Evolutionary conservation across 2,888 invertebrate genomes (phyloP).

Genomic region (Argynnis bischoffii): DNA sequence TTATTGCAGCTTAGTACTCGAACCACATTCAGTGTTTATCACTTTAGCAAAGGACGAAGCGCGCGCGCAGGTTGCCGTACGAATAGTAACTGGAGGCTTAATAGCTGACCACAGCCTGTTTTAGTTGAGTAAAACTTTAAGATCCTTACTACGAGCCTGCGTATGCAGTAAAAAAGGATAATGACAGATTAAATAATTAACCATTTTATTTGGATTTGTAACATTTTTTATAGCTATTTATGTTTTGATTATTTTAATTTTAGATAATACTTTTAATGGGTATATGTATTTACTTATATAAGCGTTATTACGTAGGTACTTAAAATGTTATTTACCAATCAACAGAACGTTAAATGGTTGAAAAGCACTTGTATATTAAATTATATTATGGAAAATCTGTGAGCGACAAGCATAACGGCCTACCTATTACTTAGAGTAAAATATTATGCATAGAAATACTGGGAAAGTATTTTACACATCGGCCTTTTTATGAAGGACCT

Average conservation of each 20-base stretch:
- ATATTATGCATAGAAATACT: conserved; percentile 32
- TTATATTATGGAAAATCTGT: conserved; percentile 28
- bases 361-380: conserved; percentile 25
- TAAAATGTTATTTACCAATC: conserved; percentile 11
- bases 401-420: conserved; percentile 27
- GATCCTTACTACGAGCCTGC: conserved; percentile 61
- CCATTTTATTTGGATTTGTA: neutral
- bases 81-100: conserved; percentile 75
- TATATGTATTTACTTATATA: no score
- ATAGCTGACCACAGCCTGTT: conserved; percentile 69
- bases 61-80: conserved; percentile 74
- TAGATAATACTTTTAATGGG: no score
- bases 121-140: conserved; percentile 71
- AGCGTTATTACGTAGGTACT: neutral
- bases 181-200: conserved; percentile 14
- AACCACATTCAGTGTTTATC: neutral
- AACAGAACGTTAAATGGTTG: conserved; percentile 2
- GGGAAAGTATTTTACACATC: conserved; percentile 30
- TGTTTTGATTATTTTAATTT: no score
- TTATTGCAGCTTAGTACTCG: conserved; percentile 1
- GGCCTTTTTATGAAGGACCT: conserved; percentile 25
- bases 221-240: neutral
- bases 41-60: conserved; percentile 44
- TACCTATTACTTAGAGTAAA: conserved; percentile 28
- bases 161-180: conserved; percentile 56